Conservation (phyloP, 2,888 invertebrate species). For the Sphaerophoria rueppellii region DNA sequence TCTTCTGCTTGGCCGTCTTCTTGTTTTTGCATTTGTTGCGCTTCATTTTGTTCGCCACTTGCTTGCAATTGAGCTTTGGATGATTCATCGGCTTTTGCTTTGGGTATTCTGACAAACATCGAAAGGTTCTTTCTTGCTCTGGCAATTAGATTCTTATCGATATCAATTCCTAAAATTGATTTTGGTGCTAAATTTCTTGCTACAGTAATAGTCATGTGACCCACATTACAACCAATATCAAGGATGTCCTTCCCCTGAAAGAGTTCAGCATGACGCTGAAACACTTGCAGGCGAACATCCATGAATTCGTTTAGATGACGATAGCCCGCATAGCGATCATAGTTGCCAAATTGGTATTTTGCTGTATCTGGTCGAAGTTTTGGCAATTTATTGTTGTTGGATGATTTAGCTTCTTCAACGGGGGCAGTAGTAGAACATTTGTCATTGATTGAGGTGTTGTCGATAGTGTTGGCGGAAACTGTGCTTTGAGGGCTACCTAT, state of each 20-base stretch:
- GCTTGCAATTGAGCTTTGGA: conserved; percentile 24
- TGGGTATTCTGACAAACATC: conserved; percentile 80
- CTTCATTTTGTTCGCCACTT: conserved; percentile 40
- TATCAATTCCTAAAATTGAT: conserved; percentile 96
- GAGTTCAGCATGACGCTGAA: conserved; percentile 90
- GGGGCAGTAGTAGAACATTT: conserved; percentile 38
- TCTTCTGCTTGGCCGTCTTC: neutral
- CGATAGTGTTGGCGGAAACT: conserved; percentile 52
- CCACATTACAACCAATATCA: conserved; percentile 99
- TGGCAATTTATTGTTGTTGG: conserved; percentile 74
- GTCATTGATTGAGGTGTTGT: conserved; percentile 27
- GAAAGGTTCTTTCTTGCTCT: conserved; percentile 81
- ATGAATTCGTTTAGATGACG: conserved; percentile 91
- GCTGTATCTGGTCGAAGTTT: conserved; percentile 89
- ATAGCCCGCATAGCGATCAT: conserved; percentile 98
- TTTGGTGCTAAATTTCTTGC: conserved; percentile 93
- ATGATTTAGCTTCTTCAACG: conserved; percentile 24
- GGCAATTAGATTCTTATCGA: conserved; percentile 92
- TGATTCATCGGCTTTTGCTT: conserved; percentile 37
- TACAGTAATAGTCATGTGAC: conserved; percentile 95
- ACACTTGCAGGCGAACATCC: conserved; percentile 92
- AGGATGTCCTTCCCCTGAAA: conserved; percentile 95
- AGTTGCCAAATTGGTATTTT: conserved; percentile 97
- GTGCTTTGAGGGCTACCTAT: conserved; percentile 61
- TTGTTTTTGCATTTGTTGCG: conserved; percentile 21